These are phyloP conservation scores for Oxygymnocypris stewartii DNA, from an alignment of 2,113 vertebrate species.

Conservation along the genomic window DNA sequence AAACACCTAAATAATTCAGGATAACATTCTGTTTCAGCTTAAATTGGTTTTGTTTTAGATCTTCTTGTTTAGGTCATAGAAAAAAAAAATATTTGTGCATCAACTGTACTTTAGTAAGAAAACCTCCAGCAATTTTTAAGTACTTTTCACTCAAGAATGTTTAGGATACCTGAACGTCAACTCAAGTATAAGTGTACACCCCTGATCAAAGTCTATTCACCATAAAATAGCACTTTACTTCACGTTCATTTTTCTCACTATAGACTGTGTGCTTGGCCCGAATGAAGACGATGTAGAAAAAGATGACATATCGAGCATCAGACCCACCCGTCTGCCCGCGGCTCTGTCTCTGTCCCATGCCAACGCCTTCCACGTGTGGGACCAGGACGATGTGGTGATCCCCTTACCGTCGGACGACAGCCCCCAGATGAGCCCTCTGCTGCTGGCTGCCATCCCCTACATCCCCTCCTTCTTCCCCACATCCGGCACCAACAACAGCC, in stretches of 20 bases:
- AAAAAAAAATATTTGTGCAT: no score
- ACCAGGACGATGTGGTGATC: conserved; percentile 75
- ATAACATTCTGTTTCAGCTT: background rate
- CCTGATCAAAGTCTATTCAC: no score
- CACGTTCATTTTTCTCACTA: background rate
- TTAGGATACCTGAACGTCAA: no score
- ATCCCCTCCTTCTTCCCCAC: conserved; percentile 73
- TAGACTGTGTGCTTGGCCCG: conserved; percentile 79
- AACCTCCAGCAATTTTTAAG: no score
- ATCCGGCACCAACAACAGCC: conserved; percentile 58
- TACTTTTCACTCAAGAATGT: no score
- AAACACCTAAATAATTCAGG: background rate
- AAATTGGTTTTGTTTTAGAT: no score
- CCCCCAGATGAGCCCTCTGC: conserved; percentile 66
- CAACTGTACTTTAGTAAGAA: no score
- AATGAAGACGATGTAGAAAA: conserved; percentile 63
- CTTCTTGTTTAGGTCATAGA: no score
- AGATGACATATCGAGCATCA: conserved; percentile 46
- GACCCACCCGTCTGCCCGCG: conserved; percentile 52
- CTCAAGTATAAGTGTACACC: no score
- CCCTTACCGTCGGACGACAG: conserved; percentile 61
- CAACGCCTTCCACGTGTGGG: conserved; percentile 79
- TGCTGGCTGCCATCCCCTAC: conserved; percentile 71
- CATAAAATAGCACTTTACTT: no score
- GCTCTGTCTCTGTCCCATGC: conserved; percentile 64